Conservation (phyloP, 2,113 vertebrate species). For the Todiramphus chloris region DNA sequence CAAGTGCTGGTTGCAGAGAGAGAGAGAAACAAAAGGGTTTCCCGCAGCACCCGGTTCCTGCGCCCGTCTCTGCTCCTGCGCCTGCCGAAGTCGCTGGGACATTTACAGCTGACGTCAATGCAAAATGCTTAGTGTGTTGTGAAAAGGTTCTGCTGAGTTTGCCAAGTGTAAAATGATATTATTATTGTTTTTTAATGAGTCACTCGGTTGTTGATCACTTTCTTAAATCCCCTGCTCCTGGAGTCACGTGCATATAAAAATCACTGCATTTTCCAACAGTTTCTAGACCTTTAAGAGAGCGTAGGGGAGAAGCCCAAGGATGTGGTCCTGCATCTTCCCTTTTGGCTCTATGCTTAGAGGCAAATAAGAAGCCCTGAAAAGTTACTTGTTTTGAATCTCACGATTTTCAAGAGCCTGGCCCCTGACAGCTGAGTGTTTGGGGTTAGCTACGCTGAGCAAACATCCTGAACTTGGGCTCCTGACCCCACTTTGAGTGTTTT, state of each 20-base stretch:
- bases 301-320: neutral
- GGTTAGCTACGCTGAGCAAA: constrained; percentile 11
- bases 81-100: neutral
- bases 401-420: neutral
- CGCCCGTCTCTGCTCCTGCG: neutral
- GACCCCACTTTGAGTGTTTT: constrained; percentile 55
- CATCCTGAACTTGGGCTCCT: constrained; percentile 58
- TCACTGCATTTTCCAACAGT: neutral
- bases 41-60: neutral
- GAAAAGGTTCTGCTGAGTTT: neutral
- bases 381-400: constrained; percentile 15
- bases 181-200: neutral
- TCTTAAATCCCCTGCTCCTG: neutral
- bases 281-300: neutral
- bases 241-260: neutral
- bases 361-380: neutral
- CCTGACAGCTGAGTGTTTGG: neutral
- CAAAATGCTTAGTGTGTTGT: neutral
- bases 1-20: neutral
- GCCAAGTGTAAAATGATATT: neutral
- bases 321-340: neutral
- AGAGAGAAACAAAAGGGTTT: neutral
- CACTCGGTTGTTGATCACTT: neutral
- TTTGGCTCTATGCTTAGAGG: neutral
- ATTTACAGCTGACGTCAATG: neutral